Conservation (phyloP, 2,888 invertebrate species). For the Nomada flava region DNA sequence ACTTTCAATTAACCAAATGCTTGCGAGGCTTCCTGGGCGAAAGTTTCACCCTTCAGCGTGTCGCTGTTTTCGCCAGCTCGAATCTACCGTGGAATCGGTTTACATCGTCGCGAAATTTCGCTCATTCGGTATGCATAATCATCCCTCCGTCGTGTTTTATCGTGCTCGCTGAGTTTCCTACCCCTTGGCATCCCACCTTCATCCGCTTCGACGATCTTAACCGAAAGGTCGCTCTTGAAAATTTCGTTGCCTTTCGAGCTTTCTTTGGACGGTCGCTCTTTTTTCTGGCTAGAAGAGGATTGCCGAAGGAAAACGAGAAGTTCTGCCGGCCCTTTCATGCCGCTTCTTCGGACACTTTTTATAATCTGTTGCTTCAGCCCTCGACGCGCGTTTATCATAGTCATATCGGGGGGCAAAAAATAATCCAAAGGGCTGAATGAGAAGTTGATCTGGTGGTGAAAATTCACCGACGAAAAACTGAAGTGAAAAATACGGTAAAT, state of each 20-base stretch:
- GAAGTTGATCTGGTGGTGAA: neutral
- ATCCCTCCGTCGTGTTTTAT: neutral
- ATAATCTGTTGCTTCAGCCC: slow-evolving; percentile 41
- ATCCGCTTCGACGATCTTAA: slow-evolving; percentile 31
- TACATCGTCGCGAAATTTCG: neutral
- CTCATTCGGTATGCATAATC: neutral
- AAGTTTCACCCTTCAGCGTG: neutral
- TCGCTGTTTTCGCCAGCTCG: neutral
- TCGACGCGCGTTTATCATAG: neutral
- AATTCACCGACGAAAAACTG: neutral
- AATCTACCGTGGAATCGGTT: neutral
- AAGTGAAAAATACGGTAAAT: neutral
- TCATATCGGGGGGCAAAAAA: too few species aligned
- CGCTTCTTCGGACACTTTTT: neutral
- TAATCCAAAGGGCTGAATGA: too few species aligned
- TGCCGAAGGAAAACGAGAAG: neutral
- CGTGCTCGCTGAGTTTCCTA: neutral
- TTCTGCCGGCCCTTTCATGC: slow-evolving; percentile 14
- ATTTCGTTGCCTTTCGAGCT: slow-evolving; percentile 5
- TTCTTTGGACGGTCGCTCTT: slow-evolving; percentile 19
- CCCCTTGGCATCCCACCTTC: neutral
- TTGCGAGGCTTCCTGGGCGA: neutral
- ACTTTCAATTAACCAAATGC: slow-evolving; percentile 17
- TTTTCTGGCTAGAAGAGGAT: slow-evolving; percentile 4
- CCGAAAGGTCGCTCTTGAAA: slow-evolving; percentile 32